A percentile compares a stretch with the other conserved stretches of the same genome.
Conservation (phyloP, 2,888 invertebrate genomes). For the Drosophila anceps region DNA sequence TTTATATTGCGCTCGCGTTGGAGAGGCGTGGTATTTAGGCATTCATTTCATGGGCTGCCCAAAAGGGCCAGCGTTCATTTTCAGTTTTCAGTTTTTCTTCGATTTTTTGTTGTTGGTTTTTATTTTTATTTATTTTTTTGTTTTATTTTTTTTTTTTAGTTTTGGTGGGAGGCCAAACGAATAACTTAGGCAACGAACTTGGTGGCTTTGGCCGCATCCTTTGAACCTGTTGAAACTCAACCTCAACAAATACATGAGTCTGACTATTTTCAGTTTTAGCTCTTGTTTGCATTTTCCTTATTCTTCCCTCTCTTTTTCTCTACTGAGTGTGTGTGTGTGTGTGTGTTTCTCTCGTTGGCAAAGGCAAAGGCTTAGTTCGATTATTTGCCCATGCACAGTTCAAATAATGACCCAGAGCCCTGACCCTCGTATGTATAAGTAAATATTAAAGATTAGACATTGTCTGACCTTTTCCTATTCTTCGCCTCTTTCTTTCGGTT, state of each 20-base stretch:
- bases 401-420: slow-evolving; percentile 69
- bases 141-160: slow-evolving; percentile 3
- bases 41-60: slow-evolving; percentile 71
- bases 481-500: slow-evolving; percentile 31
- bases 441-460: slow-evolving; percentile 69
- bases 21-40: slow-evolving; percentile 75
- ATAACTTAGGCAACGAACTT: slow-evolving; percentile 65
- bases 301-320: slow-evolving; percentile 23
- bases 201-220: slow-evolving; percentile 65
- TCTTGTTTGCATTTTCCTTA: slow-evolving; percentile 56
- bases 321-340: too few species aligned
- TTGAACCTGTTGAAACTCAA: slow-evolving; percentile 77
- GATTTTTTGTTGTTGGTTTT: slow-evolving; percentile 3
- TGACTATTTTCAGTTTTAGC: slow-evolving; percentile 42
- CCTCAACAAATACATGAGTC: slow-evolving; percentile 74
- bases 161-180: slow-evolving; percentile 38
- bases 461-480: slow-evolving; percentile 62
- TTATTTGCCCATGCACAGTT: slow-evolving; percentile 74
- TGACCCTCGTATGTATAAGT: slow-evolving; percentile 46
- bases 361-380: slow-evolving; percentile 54
- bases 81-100: slow-evolving; percentile 31
- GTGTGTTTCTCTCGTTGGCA: slow-evolving; percentile 30
- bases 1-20: slow-evolving; percentile 27
- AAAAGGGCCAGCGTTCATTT: slow-evolving; percentile 74
- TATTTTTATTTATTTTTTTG: too few species aligned